Evolutionary conservation across 2,797 vertebrate genomes (phyloP).

Genomic region (Pantherophis vulpinus): DNA sequence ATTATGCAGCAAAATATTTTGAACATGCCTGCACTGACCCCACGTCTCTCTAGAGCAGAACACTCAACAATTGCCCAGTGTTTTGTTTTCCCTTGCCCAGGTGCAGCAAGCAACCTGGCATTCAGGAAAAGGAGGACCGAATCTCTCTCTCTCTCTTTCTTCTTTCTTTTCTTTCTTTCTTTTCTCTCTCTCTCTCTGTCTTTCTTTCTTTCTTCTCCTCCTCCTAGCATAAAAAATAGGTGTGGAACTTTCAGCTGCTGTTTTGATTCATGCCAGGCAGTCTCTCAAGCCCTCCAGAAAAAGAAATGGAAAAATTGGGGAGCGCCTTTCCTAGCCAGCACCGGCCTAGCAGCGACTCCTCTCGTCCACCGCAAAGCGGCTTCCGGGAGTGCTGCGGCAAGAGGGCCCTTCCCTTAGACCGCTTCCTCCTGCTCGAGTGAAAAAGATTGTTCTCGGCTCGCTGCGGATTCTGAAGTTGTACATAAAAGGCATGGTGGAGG

Average conservation of each 20-base stretch:
- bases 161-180: too few species aligned
- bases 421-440: background rate
- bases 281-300: background rate
- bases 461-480: conserved; percentile 95
- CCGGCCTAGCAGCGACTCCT: conserved; percentile 13
- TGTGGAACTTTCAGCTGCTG: background rate
- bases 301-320: background rate
- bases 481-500: conserved; percentile 93
- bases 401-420: background rate
- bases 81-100: too few species aligned
- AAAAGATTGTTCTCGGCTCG: conserved; percentile 64
- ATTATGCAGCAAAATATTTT: background rate
- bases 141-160: too few species aligned
- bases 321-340: background rate
- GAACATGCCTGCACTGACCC: background rate
- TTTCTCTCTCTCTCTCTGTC: too few species aligned
- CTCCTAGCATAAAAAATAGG: background rate
- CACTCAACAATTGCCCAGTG: background rate
- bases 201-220: too few species aligned
- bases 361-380: conserved; percentile 60
- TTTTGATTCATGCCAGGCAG: too few species aligned
- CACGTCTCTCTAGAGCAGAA: background rate
- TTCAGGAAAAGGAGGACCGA: background rate
- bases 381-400: conserved; percentile 52
- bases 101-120: too few species aligned